Base-by-base conservation (phyloP, 2,113 vertebrate species). In the human region DNA sequence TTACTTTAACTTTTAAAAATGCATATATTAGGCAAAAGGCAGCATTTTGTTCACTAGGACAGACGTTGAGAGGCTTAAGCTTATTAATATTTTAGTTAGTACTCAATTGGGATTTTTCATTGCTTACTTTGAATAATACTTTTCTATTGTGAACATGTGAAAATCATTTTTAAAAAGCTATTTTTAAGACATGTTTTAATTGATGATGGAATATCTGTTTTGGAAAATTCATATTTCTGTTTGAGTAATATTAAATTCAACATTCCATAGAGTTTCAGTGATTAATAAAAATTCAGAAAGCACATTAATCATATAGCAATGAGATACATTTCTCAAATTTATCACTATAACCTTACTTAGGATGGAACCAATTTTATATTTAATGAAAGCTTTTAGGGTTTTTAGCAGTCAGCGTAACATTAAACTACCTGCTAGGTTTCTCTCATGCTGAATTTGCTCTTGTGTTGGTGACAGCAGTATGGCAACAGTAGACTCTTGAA, bases 281-380 rank as follows among this genome's bases (percentile, higher is more conserved):
- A 50, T 93, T 57, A 84, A 64, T 93, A 48, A 61, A 25, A 86
- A 68, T 91, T 90, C 66, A 82, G 85, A 90, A 97, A 94, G 89
- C 68, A 76, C 30, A 68, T 79, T 95, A 52, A 75, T 91, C 89
- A 23, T 73, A 61, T 92, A 96, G 79, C 50, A 97, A 61, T 94
- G 91, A 86, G 35, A 38, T 82, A 11, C 18, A 88, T 89, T 95
- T 97, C 91, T 94, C 55, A 94, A 93, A 76, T 88, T 89, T 83
- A 76, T 40, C 78, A 92, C 50, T 73, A 32, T 79, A 83, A 93
- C 50, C 50, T 94, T 89, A 73, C 38, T 66, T 88, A 88, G 32
- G 57, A 70, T 84, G 70, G 86, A 86, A 90, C 45, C 25, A 43
- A 55, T 86, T 96, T 82, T 35, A 12, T 80, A 43, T 89, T 95